Base-by-base conservation (phyloP, 2,888 invertebrate species). In the Yponomeuta malinellus region DNA sequence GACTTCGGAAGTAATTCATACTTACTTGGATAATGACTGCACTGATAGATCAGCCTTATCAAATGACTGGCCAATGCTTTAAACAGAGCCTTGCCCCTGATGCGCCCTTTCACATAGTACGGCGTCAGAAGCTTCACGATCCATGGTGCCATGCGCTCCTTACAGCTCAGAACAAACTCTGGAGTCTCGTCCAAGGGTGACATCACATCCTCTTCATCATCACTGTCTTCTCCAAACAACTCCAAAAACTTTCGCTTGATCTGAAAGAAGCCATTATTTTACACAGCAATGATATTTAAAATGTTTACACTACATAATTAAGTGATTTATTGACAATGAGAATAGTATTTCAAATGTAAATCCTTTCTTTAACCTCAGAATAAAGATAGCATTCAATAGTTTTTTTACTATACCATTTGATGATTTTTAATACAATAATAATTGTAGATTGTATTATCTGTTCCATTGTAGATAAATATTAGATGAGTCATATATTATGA, bases 51-150 rank as follows among this genome's bases (percentile, higher is more conserved):
- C 72, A 93, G 85, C 76, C 93, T 93, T 48, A 94, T 93, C 70
- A 95, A 85, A 78, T 93, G 93, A 78, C 93, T 93, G 0, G 94
- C 94, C 65, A 94, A 85, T 63, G 89, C 78, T 83, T 95, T 95
- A 79, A 95, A 95, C 69, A 94, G 81, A 59, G 90, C 89, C 82
- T 94, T 94, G 68, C 93, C 93, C 74, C 85, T 88, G 65, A 95
- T 94, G 68, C 92, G 87, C 2, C 93, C 93, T 74, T 91, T 93
- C n/a, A 93, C 92, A 76, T 94, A 95, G 78, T 93, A 93, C 4
- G 94, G 94, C 75, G 94, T 94, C 5, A 95, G 82, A 72, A 93
- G 87, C 75, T 93, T 93, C 0, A 95, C 93, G n/a, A 95, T 93
- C 88, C 93, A 90, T 31, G 94, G 93, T 0, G 94, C 94, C 72